Evolutionary conservation across 1,140 invertebrate species (phyloP), one percentile per base, ranked within the genome.

Genomic region (Chironomus tepperi): DNA sequence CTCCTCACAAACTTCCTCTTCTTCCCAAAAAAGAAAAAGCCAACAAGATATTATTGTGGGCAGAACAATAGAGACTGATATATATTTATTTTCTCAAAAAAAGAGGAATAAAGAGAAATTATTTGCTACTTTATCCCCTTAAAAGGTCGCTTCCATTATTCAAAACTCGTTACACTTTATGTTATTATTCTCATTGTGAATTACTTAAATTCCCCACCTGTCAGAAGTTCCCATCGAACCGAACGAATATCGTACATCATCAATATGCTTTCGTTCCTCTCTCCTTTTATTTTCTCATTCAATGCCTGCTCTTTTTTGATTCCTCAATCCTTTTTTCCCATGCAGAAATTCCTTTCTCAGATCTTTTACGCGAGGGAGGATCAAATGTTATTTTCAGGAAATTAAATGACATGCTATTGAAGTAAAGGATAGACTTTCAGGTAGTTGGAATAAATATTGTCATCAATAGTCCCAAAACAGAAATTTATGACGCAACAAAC

Each of bases 111-210:
- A 70, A 21, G 18, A 1, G 18, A 70, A 10, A 70, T 21, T 57
- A 57, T 57, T 57, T 70, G 65, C 65, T 70, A 70, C 65, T 70
- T 21, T 70, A 18, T 70, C n/a, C 65, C 65, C 65, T 70, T 18
- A 19, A 70, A 70, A 70, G 19, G 65, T 57, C 47, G 43, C n/a
- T 57, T 57, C n/a, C n/a, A 70, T 19, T 70, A 18, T 57, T 21
- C 6, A 70, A 18, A 19, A 21, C 7, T 70, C 16, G 24, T 34
- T 34, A 34, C 24, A 34, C 24, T 34, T 34, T 70, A 18, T 70
- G 65, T 70, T 70, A 70, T 16, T 18, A 15, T 70, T 70, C 19
- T 18, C 16, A n/a, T 57, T 57, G 5, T 57, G n/a, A 10, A 10
- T 47, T n/a, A 18, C 16, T 12, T 57, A 57, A 10, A 10, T 47